Evolutionary conservation across 2,113 vertebrate species (phyloP), one percentile per base, ranked within the genome.

Genomic region (Channa argus): DNA sequence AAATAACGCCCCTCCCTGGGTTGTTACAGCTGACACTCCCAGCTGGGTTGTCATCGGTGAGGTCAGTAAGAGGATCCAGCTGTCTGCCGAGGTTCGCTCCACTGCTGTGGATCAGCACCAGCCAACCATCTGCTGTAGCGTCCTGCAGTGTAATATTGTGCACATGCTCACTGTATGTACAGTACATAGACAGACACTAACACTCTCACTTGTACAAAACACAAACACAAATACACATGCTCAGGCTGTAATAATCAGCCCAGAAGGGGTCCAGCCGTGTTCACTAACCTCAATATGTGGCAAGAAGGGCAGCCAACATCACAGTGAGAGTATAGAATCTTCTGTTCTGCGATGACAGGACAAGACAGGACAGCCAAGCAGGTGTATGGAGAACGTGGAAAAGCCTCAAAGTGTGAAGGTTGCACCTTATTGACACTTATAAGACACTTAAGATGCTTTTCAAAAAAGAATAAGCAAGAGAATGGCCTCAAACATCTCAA

Each of bases 11-110:
- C 81, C 69, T 55, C 77, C 77, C 12, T 3, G n/a, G 74, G 80
- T 86, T 83, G 84, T 86, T 88, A 75, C 87, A 89, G 89, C 87
- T 87, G 89, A 91, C 86, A 84, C 89, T 90, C 89, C 89, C 89
- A 87, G 88, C 89, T 90, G 86, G 63, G 74, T 84, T 83, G 84
- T 90, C 77, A 83, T 82, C 34, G 69, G 75, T 91, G 87, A 93
- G 88, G 90, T 92, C 89, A 89, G 79, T 88, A 89, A 92, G 76
- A 88, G 78, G 83, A 88, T 87, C 87, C 87, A 85, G 88, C 86
- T 86, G 91, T 68, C 76, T 75, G 73, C 74, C 71, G 77, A 72
- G 76, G 83, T 80, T 81, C 79, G 72, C 66, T 84, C 64, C 80
- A 82, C 76, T 72, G 80, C 71, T 78, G 78, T 68, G 80, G 69